A percentile compares a stretch with the other conserved stretches of the same genome.
These are phyloP conservation scores for Crotalus helleri DNA, from an alignment of 2,113 vertebrate species.

Conservation along the genomic window DNA sequence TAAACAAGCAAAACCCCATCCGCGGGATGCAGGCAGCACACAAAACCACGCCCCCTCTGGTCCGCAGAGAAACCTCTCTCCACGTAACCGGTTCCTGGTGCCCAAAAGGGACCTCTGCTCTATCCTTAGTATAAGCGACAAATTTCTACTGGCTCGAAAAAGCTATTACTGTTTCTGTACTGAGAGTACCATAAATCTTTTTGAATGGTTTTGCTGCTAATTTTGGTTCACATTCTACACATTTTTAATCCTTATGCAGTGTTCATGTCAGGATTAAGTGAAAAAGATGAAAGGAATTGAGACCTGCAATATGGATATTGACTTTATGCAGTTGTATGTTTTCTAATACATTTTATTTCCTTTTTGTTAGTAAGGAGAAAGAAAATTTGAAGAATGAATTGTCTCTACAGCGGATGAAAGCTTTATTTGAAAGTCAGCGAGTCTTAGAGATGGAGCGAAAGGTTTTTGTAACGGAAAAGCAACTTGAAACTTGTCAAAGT, in stretches of 20 bases:
- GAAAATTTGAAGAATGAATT: slow-evolving; percentile 83
- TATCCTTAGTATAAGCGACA: neutral
- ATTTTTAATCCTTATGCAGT: neutral
- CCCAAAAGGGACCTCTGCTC: too few species aligned
- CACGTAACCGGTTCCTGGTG: too few species aligned
- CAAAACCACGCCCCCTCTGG: too few species aligned
- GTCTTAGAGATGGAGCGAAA: slow-evolving; percentile 91
- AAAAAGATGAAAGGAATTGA: neutral
- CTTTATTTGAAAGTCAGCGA: slow-evolving; percentile 91
- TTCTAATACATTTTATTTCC: neutral
- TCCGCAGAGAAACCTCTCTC: too few species aligned
- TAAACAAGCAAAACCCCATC: too few species aligned
- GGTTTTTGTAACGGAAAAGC: slow-evolving; percentile 81
- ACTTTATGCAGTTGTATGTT: neutral
- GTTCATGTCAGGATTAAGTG: neutral
- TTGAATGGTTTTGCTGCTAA: neutral
- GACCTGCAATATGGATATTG: neutral
- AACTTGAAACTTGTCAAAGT: slow-evolving; percentile 82
- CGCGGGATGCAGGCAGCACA: too few species aligned
- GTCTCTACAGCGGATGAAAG: slow-evolving; percentile 90
- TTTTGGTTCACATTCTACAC: neutral
- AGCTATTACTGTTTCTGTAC: neutral
- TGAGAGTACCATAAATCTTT: neutral
- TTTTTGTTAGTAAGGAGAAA: slow-evolving; percentile 76
- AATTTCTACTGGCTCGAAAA: neutral